Base-by-base conservation (phyloP, 1,140 invertebrate genomes). In the Ylistrum balloti region DNA sequence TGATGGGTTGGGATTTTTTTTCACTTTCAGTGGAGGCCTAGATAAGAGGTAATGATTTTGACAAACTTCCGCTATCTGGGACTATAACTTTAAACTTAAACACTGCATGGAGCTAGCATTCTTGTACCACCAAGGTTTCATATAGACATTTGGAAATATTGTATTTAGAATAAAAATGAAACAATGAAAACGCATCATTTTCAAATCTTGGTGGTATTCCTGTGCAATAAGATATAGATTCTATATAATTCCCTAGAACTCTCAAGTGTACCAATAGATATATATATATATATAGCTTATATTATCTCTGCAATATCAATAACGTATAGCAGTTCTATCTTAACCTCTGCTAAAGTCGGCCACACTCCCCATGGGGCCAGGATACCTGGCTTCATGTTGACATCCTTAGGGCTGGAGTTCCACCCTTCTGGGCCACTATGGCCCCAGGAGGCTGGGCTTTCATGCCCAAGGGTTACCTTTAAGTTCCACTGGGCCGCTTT, bases 71-170 rank as follows among this genome's bases (percentile, higher is more conserved):
- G 28, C 22, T 74, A 74, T 45, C 41, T 45, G 41, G 41, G 17
- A 74, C 56, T 74, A 22, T 74, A 74, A 28, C 56, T 74, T 74
- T 11, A n/a, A 74, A 28, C 56, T 28, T 74, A 74, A 74, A 74
- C 56, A 74, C 22, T 74, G 56, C 56, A 74, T 74, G 56, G 28
- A 74, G 56, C 56, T 74, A 74, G 56, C n/a, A 74, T 28, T 74
- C 56, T n/a, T 7, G n/a, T 74, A 74, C n/a, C 56, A 74, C 56
- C 56, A 74, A 74, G 56, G 11, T n/a, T 74, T 28, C 13, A n/a
- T 74, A 45, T 74, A 74, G n/a, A 1, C 7, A 17, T 48, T n/a
- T 48, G 13, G 35, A 48, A 22, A 48, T 48, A 48, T 48, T 48
- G 45, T 48, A 17, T 9, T 28, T 17, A 74, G 13, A 74, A 74